Base-by-base conservation (phyloP, 2,797 vertebrate species). In the Trematomus bernacchii region DNA sequence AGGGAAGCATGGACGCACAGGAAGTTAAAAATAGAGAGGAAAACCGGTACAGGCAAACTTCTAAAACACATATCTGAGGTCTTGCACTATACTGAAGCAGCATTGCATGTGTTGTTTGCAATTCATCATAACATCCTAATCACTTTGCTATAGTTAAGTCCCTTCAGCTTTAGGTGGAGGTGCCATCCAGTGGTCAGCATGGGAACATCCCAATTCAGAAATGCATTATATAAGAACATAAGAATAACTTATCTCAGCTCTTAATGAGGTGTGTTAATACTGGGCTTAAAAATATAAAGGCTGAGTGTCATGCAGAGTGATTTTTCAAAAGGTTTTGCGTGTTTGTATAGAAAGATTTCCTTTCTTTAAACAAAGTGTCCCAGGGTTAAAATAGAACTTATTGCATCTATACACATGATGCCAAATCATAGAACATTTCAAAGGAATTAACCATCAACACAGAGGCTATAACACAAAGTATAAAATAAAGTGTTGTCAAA, bases 151-250 rank as follows among this genome's bases (percentile, higher is more conserved):
- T 13, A 42, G 47, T 30, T 10, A 52, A 60, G 7, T 47, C 12
- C 10, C 11, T n/a, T 72, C 42, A 57, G 66, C 30, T 18, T 86
- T 50, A 67, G 61, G 55, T 13, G 16, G 5, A 53, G 66, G 74
- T 66, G 86, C 82, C 89, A 86, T 80, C 89, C 66, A 52, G 87
- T 88, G 91, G 78, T 55, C 73, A 67, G 14, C 1, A 42, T 44
- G 23, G 16, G 70, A 65, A 83, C 52, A 1, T 50, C 52, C 51
- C 27, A 15, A 57, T 47, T 43, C 2, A 57, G 2, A 67, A 55
- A 50, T 66, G 18, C 6, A 43, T 66, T 72, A 54, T 37, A 61
- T 68, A 71, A 71, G 21, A 72, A 47, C 58, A 64, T 0, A 37
- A 76, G 72, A 4, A 57, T 30, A 66, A 44, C 33, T 52, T 37